Evolutionary conservation across 53 echinoderm and acorn worm genomes (phyloP).

Genomic region (Pentamera pediparva): DNA sequence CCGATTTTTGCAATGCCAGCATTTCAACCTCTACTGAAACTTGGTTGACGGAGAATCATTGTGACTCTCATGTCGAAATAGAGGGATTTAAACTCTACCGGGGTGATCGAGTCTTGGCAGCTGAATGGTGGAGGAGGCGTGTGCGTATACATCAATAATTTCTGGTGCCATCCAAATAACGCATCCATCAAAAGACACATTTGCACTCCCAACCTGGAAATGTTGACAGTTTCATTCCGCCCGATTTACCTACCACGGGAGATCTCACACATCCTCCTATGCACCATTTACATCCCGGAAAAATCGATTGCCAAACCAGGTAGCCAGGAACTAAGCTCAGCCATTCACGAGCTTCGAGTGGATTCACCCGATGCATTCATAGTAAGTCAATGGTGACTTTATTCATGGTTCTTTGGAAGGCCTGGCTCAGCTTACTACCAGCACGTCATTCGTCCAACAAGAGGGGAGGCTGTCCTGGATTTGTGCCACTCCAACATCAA

Average conservation of each 20-base stretch:
- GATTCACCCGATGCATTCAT: background rate
- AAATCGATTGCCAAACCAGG: background rate
- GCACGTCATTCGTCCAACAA: background rate
- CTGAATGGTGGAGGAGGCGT: background rate
- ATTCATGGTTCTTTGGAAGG: background rate
- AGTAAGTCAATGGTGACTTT: background rate
- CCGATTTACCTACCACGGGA: no score
- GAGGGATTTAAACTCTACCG: no score
- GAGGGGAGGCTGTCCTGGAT: background rate
- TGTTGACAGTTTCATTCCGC: background rate
- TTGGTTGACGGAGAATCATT: background rate
- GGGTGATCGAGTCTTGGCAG: background rate
- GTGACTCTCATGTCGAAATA: no score
- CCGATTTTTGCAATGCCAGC: background rate
- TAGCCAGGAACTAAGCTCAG: background rate
- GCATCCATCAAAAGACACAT: slow-evolving; percentile 1
- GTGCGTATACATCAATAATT: background rate
- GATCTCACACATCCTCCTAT: no score
- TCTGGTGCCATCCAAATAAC: no score
- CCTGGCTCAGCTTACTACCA: slow-evolving; percentile 5
- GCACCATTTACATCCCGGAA: background rate
- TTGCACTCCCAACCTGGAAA: slow-evolving; percentile 3
- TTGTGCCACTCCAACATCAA: background rate
- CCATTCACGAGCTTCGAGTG: background rate
- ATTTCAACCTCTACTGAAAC: background rate